Evolutionary conservation across 2,113 vertebrate genomes (phyloP), one percentile per base, ranked within the genome.

Genomic region (Turdus rufiventris): DNA sequence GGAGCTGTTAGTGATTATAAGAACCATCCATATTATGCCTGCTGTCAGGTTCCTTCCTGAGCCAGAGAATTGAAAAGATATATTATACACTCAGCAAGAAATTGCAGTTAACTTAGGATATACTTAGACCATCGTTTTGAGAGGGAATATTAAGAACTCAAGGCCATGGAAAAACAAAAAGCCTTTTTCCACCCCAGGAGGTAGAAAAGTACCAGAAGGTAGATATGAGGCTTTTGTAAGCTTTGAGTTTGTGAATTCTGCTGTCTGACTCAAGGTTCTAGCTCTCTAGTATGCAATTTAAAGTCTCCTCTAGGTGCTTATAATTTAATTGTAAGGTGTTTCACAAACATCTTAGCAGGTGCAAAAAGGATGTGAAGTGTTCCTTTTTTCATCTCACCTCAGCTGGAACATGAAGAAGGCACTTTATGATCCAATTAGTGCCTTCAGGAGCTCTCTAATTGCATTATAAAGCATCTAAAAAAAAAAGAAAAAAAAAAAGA

Each of bases 371-470:
- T 2, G 5, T 68, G 93, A 96, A 97, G 83, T 88, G 95, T 94
- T 93, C 76, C 75, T 93, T 91, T 95, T 96, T 95, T 94, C 77
- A 62, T 92, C 85, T 95, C 78, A 93, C 87, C 73, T 94, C 84
- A 65, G 89, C 53, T 96, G 94, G 92, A 97, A 96, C 91, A 94
- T 38, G 89, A 97, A 94, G 94, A 91, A 94, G 73, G 87, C 96
- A 96, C 89, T 97, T 96, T 96, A 97, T 93, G 94, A 96, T 96
- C 96, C 92, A 96, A 95, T 97, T 96, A 97, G 93, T 95, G 95
- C 85, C 85, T 96, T 87, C 74, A 93, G 93, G 93, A 97, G 86
- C 62, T 94, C 91, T 96, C 92, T 96, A 97, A 97, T 94, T 96
- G 94, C 95, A 79, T 96, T 97, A 92, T 96, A 96, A 97, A 96